A percentile compares a stretch with the other conserved stretches of the same genome.
Evolutionary conservation across 2,113 vertebrate species (phyloP).

Genomic region (Elaphurus davidianus): DNA sequence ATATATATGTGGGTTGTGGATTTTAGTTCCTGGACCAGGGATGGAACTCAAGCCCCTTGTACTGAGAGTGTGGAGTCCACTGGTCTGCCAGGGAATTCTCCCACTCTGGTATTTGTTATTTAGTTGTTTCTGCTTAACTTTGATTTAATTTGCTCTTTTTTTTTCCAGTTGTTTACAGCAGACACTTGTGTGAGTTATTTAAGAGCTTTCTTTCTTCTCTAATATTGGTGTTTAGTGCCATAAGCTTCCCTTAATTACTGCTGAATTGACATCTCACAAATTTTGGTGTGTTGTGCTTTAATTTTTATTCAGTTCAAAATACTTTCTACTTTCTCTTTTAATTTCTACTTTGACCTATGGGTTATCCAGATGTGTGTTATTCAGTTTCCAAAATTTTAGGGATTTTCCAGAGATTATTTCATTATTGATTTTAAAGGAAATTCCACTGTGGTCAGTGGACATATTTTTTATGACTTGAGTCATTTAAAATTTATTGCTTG

Average conservation of each 20-base stretch:
- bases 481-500: constrained; percentile 20
- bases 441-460: constrained; percentile 39
- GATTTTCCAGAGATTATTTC: constrained; percentile 48
- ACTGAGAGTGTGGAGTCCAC: neutral
- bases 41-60: neutral
- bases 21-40: neutral
- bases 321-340: constrained; percentile 34
- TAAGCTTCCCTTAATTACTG: neutral
- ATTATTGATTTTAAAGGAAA: constrained; percentile 54
- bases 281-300: neutral
- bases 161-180: neutral
- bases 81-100: neutral
- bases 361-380: constrained; percentile 34
- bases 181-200: neutral
- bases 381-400: constrained; percentile 56
- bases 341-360: constrained; percentile 28
- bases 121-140: neutral
- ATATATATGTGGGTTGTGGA: neutral
- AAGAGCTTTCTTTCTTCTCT: neutral
- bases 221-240: neutral
- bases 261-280: neutral
- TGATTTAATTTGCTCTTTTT: neutral
- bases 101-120: neutral
- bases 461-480: constrained; percentile 28
- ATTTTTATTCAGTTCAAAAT: constrained; percentile 30